Evolutionary conservation across 2,888 invertebrate species (phyloP).

Genomic region (Eupithecia centaureata): DNA sequence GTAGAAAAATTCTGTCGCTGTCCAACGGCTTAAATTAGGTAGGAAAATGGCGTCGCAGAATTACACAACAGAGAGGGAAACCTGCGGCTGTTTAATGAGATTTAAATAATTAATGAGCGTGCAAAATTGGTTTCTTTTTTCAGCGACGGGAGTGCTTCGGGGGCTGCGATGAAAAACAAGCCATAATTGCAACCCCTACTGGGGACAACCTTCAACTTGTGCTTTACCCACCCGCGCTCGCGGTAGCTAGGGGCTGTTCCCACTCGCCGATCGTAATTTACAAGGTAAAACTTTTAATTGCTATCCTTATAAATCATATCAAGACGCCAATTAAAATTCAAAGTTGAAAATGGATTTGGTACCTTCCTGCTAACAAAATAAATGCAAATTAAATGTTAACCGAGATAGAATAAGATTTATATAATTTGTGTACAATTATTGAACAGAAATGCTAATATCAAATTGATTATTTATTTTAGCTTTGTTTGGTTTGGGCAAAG

Average conservation of each 20-base stretch:
- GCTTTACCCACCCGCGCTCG: conserved; percentile 42
- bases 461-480: neutral
- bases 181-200: conserved; percentile 75
- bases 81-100: conserved; percentile 82
- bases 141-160: conserved; percentile 66
- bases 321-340: conserved; percentile 61
- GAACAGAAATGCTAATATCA: neutral
- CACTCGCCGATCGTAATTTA: conserved; percentile 61
- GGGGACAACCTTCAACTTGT: conserved; percentile 55
- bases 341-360: conserved; percentile 27
- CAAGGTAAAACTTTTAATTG: conserved; percentile 69
- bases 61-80: conserved; percentile 73
- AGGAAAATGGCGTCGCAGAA: conserved; percentile 65
- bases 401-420: neutral
- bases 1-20: conserved; percentile 48
- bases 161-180: conserved; percentile 74
- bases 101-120: conserved; percentile 85
- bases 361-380: conserved; percentile 6
- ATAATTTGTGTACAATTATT: neutral
- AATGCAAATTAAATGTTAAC: neutral
- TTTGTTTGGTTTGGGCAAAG: neutral
- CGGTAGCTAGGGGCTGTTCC: conserved; percentile 53
- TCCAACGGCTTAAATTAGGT: conserved; percentile 68
- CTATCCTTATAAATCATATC: conserved; percentile 62
- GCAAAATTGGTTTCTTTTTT: conserved; percentile 82